Evolutionary conservation across 2,113 vertebrate genomes (phyloP).

Genomic region (Nannobrachium achirus): DNA sequence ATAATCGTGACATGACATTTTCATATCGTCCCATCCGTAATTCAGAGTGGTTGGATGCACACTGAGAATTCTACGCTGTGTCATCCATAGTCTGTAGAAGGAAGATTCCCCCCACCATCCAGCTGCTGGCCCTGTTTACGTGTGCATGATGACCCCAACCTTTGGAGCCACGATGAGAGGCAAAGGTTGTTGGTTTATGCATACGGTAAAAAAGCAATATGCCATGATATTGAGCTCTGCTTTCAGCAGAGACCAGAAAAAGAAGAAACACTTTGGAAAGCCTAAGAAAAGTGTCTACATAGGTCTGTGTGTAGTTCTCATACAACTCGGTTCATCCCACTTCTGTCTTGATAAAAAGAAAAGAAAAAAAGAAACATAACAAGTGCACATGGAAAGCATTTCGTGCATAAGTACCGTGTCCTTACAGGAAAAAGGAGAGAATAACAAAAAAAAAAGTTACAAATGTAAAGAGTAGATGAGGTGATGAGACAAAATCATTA

Average conservation of each 20-base stretch:
- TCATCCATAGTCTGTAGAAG: slow-evolving; percentile 71
- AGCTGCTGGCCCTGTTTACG: slow-evolving; percentile 55
- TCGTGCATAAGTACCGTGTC: slow-evolving; percentile 78
- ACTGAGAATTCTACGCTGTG: no score
- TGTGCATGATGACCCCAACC: slow-evolving; percentile 52
- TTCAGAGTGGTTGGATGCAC: no score
- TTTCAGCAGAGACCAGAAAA: slow-evolving; percentile 61
- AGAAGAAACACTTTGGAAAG: slow-evolving; percentile 59
- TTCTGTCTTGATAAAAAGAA: slow-evolving; percentile 57
- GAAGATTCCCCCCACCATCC: slow-evolving; percentile 38
- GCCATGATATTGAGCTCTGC: slow-evolving; percentile 65
- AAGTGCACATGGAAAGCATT: slow-evolving; percentile 73
- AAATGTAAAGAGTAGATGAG: slow-evolving; percentile 13
- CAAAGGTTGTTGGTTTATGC: slow-evolving; percentile 70
- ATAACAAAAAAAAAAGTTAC: not conserved
- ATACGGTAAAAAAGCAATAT: slow-evolving; percentile 71
- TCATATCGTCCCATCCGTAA: no score
- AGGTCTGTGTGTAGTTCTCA: slow-evolving; percentile 56
- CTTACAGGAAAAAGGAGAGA: slow-evolving; percentile 43
- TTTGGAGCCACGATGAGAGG: slow-evolving; percentile 62
- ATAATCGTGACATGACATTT: no score
- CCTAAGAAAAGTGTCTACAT: slow-evolving; percentile 59
- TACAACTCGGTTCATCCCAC: slow-evolving; percentile 60
- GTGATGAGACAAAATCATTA: slow-evolving; percentile 50
- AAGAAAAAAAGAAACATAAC: not conserved